These are phyloP conservation scores for Tachuris rubrigastra DNA, from an alignment of 2,113 vertebrate genomes.

Conservation along the genomic window DNA sequence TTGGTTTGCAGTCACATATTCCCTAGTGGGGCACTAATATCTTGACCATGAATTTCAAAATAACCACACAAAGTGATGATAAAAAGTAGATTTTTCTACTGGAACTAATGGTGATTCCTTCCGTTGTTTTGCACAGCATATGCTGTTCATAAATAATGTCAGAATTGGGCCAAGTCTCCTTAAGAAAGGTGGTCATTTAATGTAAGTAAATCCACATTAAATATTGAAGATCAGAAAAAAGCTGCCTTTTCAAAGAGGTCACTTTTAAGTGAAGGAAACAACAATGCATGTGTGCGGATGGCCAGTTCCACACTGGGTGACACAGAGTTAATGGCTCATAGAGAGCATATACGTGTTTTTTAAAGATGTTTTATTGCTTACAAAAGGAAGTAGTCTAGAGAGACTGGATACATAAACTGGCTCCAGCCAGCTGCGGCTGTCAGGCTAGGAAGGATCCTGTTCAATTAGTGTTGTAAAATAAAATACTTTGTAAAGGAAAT, in stretches of 20 bases:
- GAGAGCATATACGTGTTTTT: conserved; percentile 84
- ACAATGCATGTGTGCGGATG: conserved; percentile 66
- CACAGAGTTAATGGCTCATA: conserved; percentile 83
- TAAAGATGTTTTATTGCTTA: conserved; percentile 87
- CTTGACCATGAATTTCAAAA: conserved; percentile 68
- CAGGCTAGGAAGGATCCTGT: conserved; percentile 81
- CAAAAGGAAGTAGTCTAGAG: conserved; percentile 83
- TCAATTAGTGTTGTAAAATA: conserved; percentile 95
- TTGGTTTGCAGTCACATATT: conserved; percentile 14
- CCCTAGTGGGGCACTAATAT: conserved; percentile 6
- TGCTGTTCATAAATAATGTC: conserved; percentile 80
- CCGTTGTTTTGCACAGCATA: conserved; percentile 68
- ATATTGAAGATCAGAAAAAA: conserved; percentile 81
- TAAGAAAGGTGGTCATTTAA: conserved; percentile 81
- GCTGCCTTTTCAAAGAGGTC: conserved; percentile 79
- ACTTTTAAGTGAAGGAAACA: conserved; percentile 79
- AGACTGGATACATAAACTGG: conserved; percentile 85
- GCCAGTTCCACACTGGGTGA: conserved; percentile 72
- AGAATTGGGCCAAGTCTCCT: conserved; percentile 75
- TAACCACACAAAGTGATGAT: conserved; percentile 66
- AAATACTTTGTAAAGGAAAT: conserved; percentile 99
- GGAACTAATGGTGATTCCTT: conserved; percentile 75
- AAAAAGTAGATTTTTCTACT: conserved; percentile 71
- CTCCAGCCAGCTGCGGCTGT: conserved; percentile 83
- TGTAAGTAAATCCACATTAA: conserved; percentile 85